These are phyloP conservation scores for Parnassius smintheus DNA, from an alignment of 2,888 invertebrate species.

Conservation along the genomic window DNA sequence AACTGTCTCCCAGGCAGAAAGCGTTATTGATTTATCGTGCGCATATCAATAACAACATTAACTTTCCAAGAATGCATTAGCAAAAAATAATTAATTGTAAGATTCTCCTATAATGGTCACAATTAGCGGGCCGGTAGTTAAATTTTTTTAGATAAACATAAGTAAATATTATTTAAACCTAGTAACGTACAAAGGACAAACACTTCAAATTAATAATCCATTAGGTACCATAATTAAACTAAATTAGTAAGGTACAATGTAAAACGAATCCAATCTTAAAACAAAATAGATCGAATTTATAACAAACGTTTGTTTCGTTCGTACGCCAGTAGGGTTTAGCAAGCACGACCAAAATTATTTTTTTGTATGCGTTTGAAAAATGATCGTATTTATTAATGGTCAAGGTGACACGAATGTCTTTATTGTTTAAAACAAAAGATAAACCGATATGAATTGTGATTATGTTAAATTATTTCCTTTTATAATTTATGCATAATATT, in stretches of 20 bases:
- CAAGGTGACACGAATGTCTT: slow-evolving; percentile 34
- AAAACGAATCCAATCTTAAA: slow-evolving; percentile 8
- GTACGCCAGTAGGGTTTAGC: slow-evolving; percentile 14
- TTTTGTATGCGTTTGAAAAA: slow-evolving; percentile 20
- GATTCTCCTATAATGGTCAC: no score
- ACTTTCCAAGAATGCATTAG: no score
- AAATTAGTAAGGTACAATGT: not conserved
- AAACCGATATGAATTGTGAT: slow-evolving; percentile 19
- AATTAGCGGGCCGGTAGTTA: no score
- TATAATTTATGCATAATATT: slow-evolving; percentile 4
- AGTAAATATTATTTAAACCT: not conserved
- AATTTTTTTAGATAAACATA: no score
- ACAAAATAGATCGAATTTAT: not conserved
- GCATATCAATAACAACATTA: no score
- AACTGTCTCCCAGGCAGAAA: no score
- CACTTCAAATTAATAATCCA: not conserved
- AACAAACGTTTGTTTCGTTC: slow-evolving; percentile 9
- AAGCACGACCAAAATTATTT: slow-evolving; percentile 17
- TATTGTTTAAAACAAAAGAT: slow-evolving; percentile 23
- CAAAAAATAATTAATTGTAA: no score
- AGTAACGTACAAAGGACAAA: slow-evolving; percentile 1
- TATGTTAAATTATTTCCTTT: slow-evolving; percentile 25
- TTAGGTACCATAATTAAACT: slow-evolving; percentile 6
- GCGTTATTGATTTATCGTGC: no score
- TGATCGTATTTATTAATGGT: slow-evolving; percentile 25